Conservation (phyloP, 2,113 vertebrate genomes). For the Enhydra lutris region DNA sequence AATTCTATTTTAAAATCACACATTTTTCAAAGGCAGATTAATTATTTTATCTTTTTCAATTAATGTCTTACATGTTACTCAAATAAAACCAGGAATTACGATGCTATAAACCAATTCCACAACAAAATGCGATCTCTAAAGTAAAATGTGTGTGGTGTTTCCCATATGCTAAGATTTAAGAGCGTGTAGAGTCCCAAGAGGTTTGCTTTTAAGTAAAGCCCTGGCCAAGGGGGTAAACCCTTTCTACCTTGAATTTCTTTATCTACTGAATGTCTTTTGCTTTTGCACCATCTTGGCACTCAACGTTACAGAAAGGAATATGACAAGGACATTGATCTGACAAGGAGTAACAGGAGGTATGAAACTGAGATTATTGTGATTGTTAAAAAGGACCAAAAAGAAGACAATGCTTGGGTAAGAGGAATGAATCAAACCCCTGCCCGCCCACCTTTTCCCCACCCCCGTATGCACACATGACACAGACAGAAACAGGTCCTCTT, state of each 20-base stretch:
- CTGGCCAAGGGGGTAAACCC: neutral
- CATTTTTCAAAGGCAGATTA: neutral
- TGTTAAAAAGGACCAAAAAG: neutral
- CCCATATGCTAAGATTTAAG: neutral
- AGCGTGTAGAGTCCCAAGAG: neutral
- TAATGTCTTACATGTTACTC: neutral
- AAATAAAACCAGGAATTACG: conserved; percentile 2
- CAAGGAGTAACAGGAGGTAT: neutral
- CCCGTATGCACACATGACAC: neutral
- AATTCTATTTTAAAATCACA: neutral
- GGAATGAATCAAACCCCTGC: neutral
- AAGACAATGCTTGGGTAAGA: neutral
- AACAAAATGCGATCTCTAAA: neutral
- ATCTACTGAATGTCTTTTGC: neutral
- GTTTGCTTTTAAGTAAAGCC: neutral
- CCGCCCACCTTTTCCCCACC: fast-evolving
- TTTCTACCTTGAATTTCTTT: neutral
- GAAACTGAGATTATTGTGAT: neutral
- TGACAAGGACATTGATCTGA: neutral
- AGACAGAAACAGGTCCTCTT: neutral
- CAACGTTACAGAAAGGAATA: neutral
- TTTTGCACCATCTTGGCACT: neutral
- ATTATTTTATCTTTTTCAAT: neutral
- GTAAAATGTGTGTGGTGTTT: neutral
- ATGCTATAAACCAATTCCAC: neutral